Percentiles rank a stretch among this genome's conserved stretches.
Conservation (phyloP, 2,888 invertebrate species). For the Lithophane semibrunnea region DNA sequence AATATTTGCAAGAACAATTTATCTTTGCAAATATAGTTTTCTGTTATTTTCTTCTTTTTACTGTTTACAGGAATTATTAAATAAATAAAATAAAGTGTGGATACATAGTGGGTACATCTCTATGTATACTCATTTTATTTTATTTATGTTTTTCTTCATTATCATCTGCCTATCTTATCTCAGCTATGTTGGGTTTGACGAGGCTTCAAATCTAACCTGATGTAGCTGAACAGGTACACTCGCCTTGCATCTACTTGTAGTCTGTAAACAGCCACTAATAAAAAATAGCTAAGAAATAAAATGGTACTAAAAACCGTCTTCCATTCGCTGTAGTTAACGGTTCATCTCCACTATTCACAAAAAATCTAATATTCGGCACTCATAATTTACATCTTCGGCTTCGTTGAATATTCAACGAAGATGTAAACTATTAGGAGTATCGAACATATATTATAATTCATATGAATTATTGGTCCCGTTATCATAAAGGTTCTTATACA, state of each 20-base stretch:
- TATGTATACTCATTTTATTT: no score
- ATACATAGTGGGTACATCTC: no score
- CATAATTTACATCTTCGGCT: background rate
- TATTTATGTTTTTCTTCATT: background rate
- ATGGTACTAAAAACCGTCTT: background rate
- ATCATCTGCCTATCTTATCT: background rate
- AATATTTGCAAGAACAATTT: background rate
- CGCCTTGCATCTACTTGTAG: background rate
- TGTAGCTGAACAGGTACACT: background rate
- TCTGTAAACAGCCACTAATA: background rate
- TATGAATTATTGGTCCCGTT: conserved; percentile 5
- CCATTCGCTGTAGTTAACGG: background rate
- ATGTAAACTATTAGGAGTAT: no score
- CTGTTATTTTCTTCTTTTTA: background rate
- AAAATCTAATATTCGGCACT: background rate
- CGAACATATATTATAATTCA: background rate
- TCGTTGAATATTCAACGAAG: background rate
- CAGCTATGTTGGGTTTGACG: background rate
- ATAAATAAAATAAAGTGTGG: background rate
- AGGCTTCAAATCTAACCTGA: background rate
- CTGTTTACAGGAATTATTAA: background rate
- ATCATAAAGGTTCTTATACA: no score
- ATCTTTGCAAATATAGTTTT: background rate
- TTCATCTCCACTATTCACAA: background rate
- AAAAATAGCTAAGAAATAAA: background rate